Base-by-base conservation (phyloP, 2,888 invertebrate genomes). In the Cheilosia grossa region DNA sequence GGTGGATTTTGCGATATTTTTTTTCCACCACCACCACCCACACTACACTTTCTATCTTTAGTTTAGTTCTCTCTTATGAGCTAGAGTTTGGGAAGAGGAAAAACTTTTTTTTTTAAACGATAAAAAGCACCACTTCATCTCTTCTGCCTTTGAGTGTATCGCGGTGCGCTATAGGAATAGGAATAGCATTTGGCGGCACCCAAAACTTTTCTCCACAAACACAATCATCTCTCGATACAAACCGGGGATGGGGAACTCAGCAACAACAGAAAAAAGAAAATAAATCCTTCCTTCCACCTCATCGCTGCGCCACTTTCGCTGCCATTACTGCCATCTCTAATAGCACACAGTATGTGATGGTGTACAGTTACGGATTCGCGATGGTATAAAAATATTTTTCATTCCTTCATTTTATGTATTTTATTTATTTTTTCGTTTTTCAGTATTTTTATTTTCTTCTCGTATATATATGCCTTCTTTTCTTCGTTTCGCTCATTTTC, bases 321-420 rank as follows among this genome's bases (percentile, higher is more conserved):
- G 83, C 80, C 80, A 83, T 83, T 75, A 83, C 80, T 80, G 83
- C 83, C 83, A 83, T 83, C 83, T 83, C 83, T 83, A 83, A 83
- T 83, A 80, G 83, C 80, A 75, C 64, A 83, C 79, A 79, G 74
- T 83, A 80, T 83, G 74, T 80, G 83, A 83, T 83, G 83, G 80
- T 83, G 83, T 83, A 83, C 83, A 83, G 83, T 83, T 83, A 83
- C 83, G 83, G 64, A 80, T 83, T 83, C 83, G 83, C 83, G 83
- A 83, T 83, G 80, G 80, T 83, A 83, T 83, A 83, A 83, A 83
- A 83, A 83, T 80, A 83, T 83, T 83, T 83, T 83, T 80, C 83
- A 83, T 83, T 83, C 80, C 83, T 83, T 75, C 83, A 83, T 83
- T 83, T 83, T 80, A 83, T 80, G 77, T 75, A 81, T 81, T 75